Evolutionary conservation across 1,140 invertebrate genomes (phyloP), one percentile per base, ranked within the genome.

Genomic region (Teleogryllus occipitalis): DNA sequence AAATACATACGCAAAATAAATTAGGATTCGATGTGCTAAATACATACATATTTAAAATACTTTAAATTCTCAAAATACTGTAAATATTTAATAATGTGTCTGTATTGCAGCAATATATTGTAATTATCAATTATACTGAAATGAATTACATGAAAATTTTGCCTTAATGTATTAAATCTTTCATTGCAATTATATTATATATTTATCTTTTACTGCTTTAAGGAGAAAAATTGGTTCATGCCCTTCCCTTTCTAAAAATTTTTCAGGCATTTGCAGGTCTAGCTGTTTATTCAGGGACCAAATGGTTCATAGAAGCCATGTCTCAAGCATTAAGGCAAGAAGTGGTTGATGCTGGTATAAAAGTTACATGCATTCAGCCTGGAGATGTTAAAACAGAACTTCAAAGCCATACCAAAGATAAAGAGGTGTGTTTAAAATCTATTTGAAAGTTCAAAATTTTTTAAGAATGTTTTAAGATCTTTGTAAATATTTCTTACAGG

Each of bases 351-450:
- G 10, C 79, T 73, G 82, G 81, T 8, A 80, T 84, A 47, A 83
- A 83, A 80, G 81, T 84, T 0, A 83, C 83, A 10, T 82, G 82
- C 54, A 82, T 84, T 54, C 83, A 83, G 75, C 83, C 83, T 22
- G 83, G 83, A 14, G 83, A 84, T 74, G 82, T 83, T 2, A 79
- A 79, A 48, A 82, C 83, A 22, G 83, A 82, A 75, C 80, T 84
- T 39, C 74, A 77, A 46, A 65, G 80, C 8, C 78, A 78, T 49
- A 79, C 82, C 18, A 82, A 80, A 48, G 82, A 84, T 76, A 47
- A 47, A 74, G 81, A 84, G 75, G 82, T 84, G 78, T 75, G 79
- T 48, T 15, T 5, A 18, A 8, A 54, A 39, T 48, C 21, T 48
- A 15, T 27, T 74, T 39, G 39, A n/a, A 21, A 6, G 18, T 78